Conservation (phyloP, 2,113 vertebrate species). For the Dascyllus trimaculatus region DNA sequence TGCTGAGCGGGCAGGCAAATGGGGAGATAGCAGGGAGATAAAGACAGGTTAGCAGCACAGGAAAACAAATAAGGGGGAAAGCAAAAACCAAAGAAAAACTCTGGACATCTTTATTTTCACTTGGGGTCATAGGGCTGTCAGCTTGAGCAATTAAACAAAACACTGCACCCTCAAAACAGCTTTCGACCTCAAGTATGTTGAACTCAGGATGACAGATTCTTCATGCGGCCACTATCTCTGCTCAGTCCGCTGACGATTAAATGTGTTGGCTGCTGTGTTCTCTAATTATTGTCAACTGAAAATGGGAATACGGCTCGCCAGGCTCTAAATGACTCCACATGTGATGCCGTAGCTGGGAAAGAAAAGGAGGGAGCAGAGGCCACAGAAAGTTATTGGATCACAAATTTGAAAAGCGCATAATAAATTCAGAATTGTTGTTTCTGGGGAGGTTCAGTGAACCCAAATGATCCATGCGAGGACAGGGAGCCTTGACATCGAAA, state of each 20-base stretch:
- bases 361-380: neutral
- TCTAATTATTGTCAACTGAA: conserved; percentile 12
- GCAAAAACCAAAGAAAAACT: neutral
- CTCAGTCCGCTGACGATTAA: neutral
- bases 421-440: too few species aligned
- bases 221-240: conserved; percentile 40
- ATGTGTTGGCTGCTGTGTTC: conserved; percentile 12
- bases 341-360: neutral
- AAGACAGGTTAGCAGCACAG: neutral
- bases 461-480: neutral
- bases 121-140: neutral
- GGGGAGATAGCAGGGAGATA: neutral
- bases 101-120: neutral
- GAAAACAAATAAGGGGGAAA: neutral
- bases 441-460: too few species aligned
- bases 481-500: neutral
- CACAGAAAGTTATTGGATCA: neutral
- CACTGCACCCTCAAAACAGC: conserved; percentile 14
- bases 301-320: neutral
- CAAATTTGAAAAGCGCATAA: neutral
- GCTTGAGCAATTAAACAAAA: neutral
- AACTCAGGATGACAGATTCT: conserved; percentile 60
- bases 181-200: conserved; percentile 71
- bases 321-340: conserved; percentile 11
- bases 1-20: conserved; percentile 5